Evolutionary conservation across 2,797 vertebrate species (phyloP), one percentile per base, ranked within the genome.

Genomic region (Nannoperca australis): DNA sequence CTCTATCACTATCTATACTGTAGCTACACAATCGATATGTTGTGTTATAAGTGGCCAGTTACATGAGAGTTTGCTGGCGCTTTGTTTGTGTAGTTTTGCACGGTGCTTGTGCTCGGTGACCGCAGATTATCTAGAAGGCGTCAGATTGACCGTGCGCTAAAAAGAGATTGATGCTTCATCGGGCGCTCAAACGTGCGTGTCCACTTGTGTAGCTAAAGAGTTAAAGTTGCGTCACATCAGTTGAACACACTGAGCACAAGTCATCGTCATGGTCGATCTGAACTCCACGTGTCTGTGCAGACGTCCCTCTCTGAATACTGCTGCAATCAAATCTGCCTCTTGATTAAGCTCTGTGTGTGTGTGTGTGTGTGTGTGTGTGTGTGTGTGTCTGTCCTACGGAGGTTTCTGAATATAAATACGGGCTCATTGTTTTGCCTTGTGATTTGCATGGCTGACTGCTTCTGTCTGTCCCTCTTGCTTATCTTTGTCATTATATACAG

Each of bases 241-340:
- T 51, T 73, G 66, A 72, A 47, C 50, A 64, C 65, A 38, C 22
- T 38, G 74, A 82, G 50, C 67, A 47, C 1, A 56, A 83, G 68
- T 70, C 79, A 44, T 59, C 36, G 18, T 76, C 80, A 58, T 14
- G 22, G 38, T 88, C 12, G 11, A 67, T 66, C 67, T 77, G 67
- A 45, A 32, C 27, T 12, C 22, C 45, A 40, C 24, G n/a, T 24
- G 47, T 71, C 36, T 66, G 53, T 61, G 50, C 44, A 56, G 54
- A 63, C 5, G 34, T 53, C 62, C 22, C 63, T 67, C 78, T 50
- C 58, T 70, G 42, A 22, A 75, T 64, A 10, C 20, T 60, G 20
- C 63, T 71, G 69, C 83, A 88, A 87, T 91, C 84, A 90, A 75
- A 84, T 76, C 40, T 78, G 66, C 44, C 75, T 79, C 70, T 54